phyloP scores from a whole-genome alignment of 1,140 invertebrate genomes.

The Drosophila busckii region DNA sequence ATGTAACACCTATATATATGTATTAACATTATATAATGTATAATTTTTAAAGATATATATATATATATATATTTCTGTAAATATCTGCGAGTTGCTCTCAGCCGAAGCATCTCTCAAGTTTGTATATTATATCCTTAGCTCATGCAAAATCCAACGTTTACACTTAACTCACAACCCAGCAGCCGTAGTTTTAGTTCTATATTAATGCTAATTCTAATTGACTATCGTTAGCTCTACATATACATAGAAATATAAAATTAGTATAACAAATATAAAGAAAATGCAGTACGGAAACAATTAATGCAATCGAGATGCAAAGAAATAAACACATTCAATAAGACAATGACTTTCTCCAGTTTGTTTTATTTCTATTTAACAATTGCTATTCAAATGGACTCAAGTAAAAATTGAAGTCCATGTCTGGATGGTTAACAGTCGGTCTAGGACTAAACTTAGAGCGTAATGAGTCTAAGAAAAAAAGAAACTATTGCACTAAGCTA shows the following conservation, averaged over 20 bases:
- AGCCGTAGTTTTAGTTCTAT: conserved; percentile 29
- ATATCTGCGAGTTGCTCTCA: conserved; percentile 41
- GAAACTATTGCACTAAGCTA: too few species aligned
- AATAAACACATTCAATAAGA: conserved; percentile 37
- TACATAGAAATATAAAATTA: conserved; percentile 4
- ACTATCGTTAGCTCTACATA: conserved; percentile 31
- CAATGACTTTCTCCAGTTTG: conserved; percentile 7
- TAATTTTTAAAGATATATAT: conserved; percentile 32
- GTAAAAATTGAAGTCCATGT: too few species aligned
- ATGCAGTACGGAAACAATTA: background rate
- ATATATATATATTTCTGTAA: conserved; percentile 28
- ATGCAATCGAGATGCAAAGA: conserved; percentile 16
- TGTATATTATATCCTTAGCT: conserved; percentile 19
- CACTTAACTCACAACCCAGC: conserved; percentile 29
- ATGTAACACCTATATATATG: conserved; percentile 15
- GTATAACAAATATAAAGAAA: background rate
- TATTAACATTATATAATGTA: too few species aligned
- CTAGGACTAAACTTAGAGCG: too few species aligned
- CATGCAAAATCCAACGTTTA: conserved; percentile 24
- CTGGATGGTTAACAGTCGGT: too few species aligned
- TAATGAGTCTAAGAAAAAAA: too few species aligned
- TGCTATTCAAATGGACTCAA: too few species aligned
- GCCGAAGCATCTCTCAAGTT: conserved; percentile 6
- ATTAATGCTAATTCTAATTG: conserved; percentile 20
- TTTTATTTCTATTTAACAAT: background rate